These are phyloP conservation scores for Malurus leucopterus DNA, from an alignment of 2,797 vertebrate species.

Conservation along the genomic window DNA sequence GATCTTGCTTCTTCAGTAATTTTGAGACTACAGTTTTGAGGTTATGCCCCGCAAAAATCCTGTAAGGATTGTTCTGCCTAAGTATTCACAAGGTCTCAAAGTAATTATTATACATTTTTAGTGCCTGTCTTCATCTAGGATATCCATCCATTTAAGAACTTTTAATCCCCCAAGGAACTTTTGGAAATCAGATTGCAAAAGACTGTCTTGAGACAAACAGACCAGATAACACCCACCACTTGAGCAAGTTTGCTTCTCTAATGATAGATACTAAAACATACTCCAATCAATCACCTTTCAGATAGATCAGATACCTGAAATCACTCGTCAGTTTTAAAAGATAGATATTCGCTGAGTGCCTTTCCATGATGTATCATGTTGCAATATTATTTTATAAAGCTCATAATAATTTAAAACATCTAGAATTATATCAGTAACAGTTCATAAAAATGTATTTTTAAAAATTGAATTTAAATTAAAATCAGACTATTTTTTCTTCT, in stretches of 20 bases:
- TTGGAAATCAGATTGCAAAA: conserved; percentile 1
- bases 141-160: background rate
- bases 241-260: background rate
- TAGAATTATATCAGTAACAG: background rate
- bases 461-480: background rate
- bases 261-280: background rate
- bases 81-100: background rate
- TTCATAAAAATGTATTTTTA: background rate
- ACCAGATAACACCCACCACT: background rate
- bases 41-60: background rate
- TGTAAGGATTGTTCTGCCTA: background rate
- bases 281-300: background rate
- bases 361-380: background rate
- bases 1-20: conserved; percentile 1
- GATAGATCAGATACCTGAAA: background rate
- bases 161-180: background rate
- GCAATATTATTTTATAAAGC: background rate
- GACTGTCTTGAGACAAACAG: background rate
- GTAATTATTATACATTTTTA: background rate
- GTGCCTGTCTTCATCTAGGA: background rate
- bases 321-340: background rate
- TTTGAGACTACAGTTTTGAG: background rate
- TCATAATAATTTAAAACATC: background rate
- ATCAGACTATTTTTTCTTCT: background rate
- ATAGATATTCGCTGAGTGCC: background rate